Conservation (phyloP, 2,888 invertebrate species). For the Oegoconia quadripuncta region DNA sequence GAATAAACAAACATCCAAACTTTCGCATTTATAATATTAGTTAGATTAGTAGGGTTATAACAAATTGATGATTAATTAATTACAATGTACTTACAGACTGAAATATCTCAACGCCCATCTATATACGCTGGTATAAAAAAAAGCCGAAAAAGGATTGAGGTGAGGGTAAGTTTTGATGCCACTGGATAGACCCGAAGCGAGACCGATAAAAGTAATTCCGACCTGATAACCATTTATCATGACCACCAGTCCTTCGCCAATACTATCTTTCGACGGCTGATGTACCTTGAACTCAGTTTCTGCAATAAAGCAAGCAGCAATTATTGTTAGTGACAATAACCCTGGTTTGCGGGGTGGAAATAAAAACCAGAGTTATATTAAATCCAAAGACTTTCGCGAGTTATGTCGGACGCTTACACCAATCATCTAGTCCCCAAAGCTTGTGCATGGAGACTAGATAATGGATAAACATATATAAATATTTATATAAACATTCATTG, state of each 20-base stretch:
- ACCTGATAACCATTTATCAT: slow-evolving; percentile 44
- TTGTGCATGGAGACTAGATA: too few species aligned
- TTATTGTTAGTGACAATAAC: not conserved
- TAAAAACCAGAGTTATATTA: too few species aligned
- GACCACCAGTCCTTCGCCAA: slow-evolving; percentile 37
- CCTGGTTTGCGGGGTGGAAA: too few species aligned
- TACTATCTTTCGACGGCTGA: slow-evolving; percentile 27
- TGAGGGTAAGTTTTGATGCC: slow-evolving; percentile 30
- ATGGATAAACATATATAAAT: too few species aligned
- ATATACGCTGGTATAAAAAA: slow-evolving; percentile 48
- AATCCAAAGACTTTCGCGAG: too few species aligned
- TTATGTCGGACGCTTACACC: too few species aligned
- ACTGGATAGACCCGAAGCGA: slow-evolving; percentile 36
- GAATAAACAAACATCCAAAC: too few species aligned
- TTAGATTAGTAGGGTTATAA: too few species aligned
- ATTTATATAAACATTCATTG: too few species aligned
- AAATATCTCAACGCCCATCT: slow-evolving; percentile 53
- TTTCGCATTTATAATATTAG: too few species aligned
- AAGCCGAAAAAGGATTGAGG: slow-evolving; percentile 40
- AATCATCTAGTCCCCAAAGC: too few species aligned
- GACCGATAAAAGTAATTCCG: slow-evolving; percentile 38
- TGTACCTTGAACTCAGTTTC: slow-evolving; percentile 20
- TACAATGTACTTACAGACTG: slow-evolving; percentile 40
- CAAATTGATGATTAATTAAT: not conserved
- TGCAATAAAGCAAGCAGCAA: slow-evolving; percentile 20